Percentiles rank a stretch among this genome's conserved stretches.
Conservation (phyloP, 2,888 invertebrate genomes). For the Cheilosia soror region DNA sequence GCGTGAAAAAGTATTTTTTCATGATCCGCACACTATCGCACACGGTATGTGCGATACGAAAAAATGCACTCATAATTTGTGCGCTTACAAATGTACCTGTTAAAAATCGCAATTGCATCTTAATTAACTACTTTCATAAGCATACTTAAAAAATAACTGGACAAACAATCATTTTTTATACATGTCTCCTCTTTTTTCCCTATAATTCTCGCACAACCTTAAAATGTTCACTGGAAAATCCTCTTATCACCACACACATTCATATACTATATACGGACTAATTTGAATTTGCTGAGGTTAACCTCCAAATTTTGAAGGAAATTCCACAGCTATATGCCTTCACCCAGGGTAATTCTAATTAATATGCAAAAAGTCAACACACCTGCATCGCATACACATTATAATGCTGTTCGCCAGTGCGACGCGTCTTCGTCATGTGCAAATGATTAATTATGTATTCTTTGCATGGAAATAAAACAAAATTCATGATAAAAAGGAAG, state of each 20-base stretch:
- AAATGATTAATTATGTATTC: conserved; percentile 57
- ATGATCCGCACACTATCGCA: background rate
- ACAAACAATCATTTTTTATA: too few relatives aligned
- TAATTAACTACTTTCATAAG: background rate
- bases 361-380: conserved; percentile 33
- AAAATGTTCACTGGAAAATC: background rate
- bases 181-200: background rate
- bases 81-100: background rate
- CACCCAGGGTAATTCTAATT: conserved; percentile 40
- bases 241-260: background rate
- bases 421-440: background rate
- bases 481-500: conserved; percentile 4
- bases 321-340: conserved; percentile 28
- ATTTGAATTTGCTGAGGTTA: conserved; percentile 15
- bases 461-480: conserved; percentile 25
- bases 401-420: conserved; percentile 15
- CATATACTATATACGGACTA: background rate
- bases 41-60: background rate
- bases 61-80: background rate
- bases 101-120: background rate
- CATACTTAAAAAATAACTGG: background rate
- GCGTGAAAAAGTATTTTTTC: background rate
- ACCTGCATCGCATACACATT: conserved; percentile 28
- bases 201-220: background rate
- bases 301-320: conserved; percentile 34